These are phyloP conservation scores for Thomomys bottae DNA, from an alignment of 2,113 vertebrate species.

Conservation along the genomic window DNA sequence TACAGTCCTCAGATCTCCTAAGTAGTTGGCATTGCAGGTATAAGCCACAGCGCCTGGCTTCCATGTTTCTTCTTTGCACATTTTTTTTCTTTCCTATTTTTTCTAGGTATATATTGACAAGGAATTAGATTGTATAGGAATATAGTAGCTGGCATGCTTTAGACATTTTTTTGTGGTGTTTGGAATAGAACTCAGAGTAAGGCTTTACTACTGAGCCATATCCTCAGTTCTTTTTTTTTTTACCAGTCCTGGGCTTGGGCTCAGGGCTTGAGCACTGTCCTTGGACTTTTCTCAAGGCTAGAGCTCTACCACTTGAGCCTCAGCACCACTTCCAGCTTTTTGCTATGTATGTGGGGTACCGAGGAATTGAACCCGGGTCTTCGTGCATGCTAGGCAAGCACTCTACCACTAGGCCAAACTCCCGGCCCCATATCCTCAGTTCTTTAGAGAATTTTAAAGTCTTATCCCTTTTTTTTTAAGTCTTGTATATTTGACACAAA, in stretches of 20 bases:
- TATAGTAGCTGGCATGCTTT: conserved; percentile 68
- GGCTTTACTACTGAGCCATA: too few relatives aligned
- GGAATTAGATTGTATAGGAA: conserved; percentile 54
- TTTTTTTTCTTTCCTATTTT: neutral
- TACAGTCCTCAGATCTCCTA: too few relatives aligned
- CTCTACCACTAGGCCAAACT: too few relatives aligned
- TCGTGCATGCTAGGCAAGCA: neutral
- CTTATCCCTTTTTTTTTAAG: conserved; percentile 71
- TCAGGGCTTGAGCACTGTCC: too few relatives aligned
- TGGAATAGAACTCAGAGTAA: neutral
- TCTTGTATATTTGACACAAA: conserved; percentile 52
- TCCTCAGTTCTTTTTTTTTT: too few relatives aligned
- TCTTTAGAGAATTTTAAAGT: conserved; percentile 67
- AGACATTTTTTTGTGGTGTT: conserved; percentile 27
- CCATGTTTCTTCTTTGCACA: neutral
- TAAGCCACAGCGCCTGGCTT: too few relatives aligned
- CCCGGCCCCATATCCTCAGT: neutral
- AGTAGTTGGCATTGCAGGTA: too few relatives aligned
- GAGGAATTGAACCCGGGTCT: neutral
- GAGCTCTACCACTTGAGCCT: too few relatives aligned
- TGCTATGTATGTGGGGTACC: too few relatives aligned
- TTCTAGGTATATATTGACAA: neutral
- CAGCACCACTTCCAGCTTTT: too few relatives aligned
- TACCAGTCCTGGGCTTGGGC: too few relatives aligned
- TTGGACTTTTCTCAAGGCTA: too few relatives aligned